Conservation (phyloP, 2,888 invertebrate species). For the Notodonta ziczac region DNA sequence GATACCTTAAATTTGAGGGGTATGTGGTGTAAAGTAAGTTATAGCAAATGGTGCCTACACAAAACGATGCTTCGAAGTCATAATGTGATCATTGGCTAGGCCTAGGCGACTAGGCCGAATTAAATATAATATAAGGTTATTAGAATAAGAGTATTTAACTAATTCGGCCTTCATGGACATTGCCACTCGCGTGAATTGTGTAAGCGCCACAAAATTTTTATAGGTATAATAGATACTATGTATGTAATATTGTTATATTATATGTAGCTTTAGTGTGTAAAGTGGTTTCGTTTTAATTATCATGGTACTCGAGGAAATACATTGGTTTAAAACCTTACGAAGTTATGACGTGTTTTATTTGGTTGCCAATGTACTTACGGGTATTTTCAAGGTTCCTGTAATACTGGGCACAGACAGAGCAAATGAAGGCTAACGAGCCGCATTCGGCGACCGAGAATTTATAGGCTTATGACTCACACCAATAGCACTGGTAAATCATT, state of each 20-base stretch:
- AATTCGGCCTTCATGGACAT: conserved; percentile 29
- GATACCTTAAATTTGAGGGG: too few relatives aligned
- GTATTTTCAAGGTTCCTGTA: conserved; percentile 1
- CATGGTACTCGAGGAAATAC: conserved; percentile 41
- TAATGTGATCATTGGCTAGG: conserved; percentile 4
- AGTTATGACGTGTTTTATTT: conserved; percentile 23
- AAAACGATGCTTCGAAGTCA: conserved; percentile 8
- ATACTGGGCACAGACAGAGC: background rate
- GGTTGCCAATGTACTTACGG: background rate
- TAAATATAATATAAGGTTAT: background rate
- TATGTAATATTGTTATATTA: conserved; percentile 39
- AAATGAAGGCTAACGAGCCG: background rate
- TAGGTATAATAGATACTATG: background rate
- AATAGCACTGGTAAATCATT: background rate
- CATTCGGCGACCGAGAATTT: background rate
- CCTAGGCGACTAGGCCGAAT: conserved; percentile 5
- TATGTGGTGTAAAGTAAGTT: conserved; percentile 29
- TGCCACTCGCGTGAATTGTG: conserved; percentile 21
- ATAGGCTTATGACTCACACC: background rate
- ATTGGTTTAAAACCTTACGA: conserved; percentile 48
- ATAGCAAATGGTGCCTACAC: conserved; percentile 32
- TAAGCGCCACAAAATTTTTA: conserved; percentile 27
- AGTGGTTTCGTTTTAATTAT: conserved; percentile 35
- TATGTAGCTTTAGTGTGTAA: conserved; percentile 36
- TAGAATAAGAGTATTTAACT: conserved; percentile 10